Base-by-base conservation (phyloP, 2,888 invertebrate species). In the Drosophila phalerata region DNA sequence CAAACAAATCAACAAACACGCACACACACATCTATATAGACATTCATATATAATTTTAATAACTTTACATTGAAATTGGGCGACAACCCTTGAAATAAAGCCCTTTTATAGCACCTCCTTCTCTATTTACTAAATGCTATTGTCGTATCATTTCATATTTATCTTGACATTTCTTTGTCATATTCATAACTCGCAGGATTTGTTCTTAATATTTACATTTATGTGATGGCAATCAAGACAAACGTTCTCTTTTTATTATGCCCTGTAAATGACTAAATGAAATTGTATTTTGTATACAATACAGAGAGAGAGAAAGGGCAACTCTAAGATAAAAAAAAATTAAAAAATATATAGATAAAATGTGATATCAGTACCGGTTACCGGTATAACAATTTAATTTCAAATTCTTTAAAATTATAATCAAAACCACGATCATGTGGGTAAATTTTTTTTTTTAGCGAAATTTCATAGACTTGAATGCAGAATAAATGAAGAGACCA, bases 11-110 rank as follows among this genome's bases (percentile, higher is more conserved):
- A 60, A 66, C 61, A 73, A 56, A 66, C 3, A 34, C 19, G 17
- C 9, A 13, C 3, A 25, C 19, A 28, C 9, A 13, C 30, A 28
- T 63, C 37, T 60, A 34, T 69, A 74, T 48, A 61, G 55, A 47
- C 73, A 72, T 64, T n/a, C n/a, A 40, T 49, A 69, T 15, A 49
- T 70, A 66, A 71, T 71, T 62, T 76, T 67, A 71, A 74, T 76
- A 60, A 53, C 77, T 71, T 38, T 62, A 62, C 56, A 55, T 34
- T 61, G 19, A 53, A 61, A 43, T 40, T 48, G 32, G 9, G 40
- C 47, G 40, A 52, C 42, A 42, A 42, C 22, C 42, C 53, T 42
- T 13, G 22, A 49, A 49, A 17, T n/a, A 9, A 34, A 34, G n/a
- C n/a, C 32, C 22, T 37, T 34, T 37, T 17, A 25, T 25, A 8